These are phyloP conservation scores for Euplexia lucipara DNA, from an alignment of 2,888 invertebrate genomes.

Conservation along the genomic window DNA sequence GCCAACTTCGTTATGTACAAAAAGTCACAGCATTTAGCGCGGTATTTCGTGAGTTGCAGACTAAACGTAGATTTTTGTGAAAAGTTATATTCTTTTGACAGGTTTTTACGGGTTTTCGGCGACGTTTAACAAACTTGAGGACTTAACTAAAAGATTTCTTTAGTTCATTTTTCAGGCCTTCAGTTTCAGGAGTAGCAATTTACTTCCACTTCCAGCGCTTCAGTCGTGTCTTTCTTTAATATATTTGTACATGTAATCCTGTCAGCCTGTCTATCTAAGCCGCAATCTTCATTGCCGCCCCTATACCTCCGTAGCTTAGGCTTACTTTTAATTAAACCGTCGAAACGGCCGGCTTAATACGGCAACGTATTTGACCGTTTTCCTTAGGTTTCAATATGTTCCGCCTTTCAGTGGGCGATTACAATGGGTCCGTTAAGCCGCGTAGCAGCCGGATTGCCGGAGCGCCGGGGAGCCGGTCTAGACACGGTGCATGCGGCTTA, in stretches of 20 bases:
- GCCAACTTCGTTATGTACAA: slow-evolving; percentile 62
- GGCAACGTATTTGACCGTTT: slow-evolving; percentile 51
- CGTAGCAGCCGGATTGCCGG: slow-evolving; percentile 30
- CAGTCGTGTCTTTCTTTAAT: slow-evolving; percentile 38
- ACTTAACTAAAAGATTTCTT: slow-evolving; percentile 6
- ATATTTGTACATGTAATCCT: slow-evolving; percentile 47
- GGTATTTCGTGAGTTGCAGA: slow-evolving; percentile 61
- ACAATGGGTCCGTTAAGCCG: slow-evolving; percentile 59
- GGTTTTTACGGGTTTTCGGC: slow-evolving; percentile 19
- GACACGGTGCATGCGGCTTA: slow-evolving; percentile 55
- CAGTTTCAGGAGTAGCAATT: slow-evolving; percentile 21
- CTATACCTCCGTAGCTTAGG: slow-evolving; percentile 55
- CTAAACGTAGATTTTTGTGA: slow-evolving; percentile 53
- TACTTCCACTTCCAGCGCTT: slow-evolving; percentile 37
- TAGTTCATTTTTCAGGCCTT: slow-evolving; percentile 18
- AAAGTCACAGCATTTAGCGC: slow-evolving; percentile 57
- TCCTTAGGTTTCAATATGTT: slow-evolving; percentile 60
- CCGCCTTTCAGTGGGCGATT: slow-evolving; percentile 58
- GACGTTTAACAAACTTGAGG: slow-evolving; percentile 18
- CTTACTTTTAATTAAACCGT: slow-evolving; percentile 62
- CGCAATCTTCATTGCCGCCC: slow-evolving; percentile 56
- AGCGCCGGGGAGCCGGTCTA: slow-evolving; percentile 25
- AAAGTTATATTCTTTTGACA: slow-evolving; percentile 40
- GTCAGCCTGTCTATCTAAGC: slow-evolving; percentile 56
- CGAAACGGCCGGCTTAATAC: slow-evolving; percentile 42